A percentile compares a stretch with the other conserved stretches of the same genome.
These are phyloP conservation scores for Crossoptilon crossoptilon DNA, from an alignment of 2,797 vertebrate genomes.

Conservation along the genomic window DNA sequence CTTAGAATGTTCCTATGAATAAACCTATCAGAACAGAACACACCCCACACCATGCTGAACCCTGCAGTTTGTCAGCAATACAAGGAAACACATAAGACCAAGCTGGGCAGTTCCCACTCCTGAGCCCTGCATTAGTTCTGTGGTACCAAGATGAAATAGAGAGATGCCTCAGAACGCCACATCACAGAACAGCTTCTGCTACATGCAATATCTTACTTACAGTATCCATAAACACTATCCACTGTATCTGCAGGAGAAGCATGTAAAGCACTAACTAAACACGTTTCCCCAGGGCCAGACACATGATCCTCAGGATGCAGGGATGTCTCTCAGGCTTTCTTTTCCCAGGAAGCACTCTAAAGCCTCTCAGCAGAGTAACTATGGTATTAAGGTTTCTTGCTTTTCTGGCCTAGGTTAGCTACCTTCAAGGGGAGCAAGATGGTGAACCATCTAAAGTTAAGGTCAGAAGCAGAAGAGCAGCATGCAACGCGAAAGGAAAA, in stretches of 20 bases:
- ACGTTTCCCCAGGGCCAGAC: background rate
- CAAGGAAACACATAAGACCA: background rate
- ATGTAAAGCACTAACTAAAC: background rate
- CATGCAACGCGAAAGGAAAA: background rate
- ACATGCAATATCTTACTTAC: background rate
- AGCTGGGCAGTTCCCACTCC: background rate
- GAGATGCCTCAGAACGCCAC: background rate
- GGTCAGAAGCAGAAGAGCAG: background rate
- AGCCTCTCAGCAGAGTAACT: background rate
- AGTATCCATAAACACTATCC: background rate
- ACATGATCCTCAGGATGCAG: background rate
- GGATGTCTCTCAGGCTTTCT: background rate
- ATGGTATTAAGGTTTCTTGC: background rate
- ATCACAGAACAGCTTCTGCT: background rate
- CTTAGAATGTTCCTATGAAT: background rate
- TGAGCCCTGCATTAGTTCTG: background rate
- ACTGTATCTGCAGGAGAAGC: background rate
- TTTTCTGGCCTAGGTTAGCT: background rate
- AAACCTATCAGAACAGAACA: background rate
- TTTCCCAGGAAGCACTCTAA: background rate
- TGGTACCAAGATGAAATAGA: background rate
- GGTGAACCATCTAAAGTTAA: background rate
- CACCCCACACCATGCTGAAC: background rate
- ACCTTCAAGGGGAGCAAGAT: background rate
- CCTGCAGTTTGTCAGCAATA: background rate